Conservation (phyloP, 2,113 vertebrate species). For the Crotophaga sulcirostris region DNA sequence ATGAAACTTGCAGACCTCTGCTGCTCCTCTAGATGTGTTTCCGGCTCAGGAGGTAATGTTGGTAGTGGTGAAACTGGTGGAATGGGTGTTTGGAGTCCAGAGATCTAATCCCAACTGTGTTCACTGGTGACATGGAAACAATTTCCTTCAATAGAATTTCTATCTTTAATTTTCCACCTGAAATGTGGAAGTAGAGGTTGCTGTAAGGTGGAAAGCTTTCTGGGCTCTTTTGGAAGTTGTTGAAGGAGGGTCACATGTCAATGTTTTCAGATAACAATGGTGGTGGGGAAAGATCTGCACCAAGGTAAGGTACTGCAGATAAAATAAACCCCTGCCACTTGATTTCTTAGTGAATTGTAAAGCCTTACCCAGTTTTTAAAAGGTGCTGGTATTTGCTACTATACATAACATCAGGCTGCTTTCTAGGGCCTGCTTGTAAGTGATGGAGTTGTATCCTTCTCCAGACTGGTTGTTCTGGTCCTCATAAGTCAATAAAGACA, state of each 20-base stretch:
- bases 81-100: not conserved
- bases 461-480: not conserved
- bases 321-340: not conserved
- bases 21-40: not conserved
- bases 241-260: not conserved
- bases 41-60: not conserved
- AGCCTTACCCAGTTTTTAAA: not conserved
- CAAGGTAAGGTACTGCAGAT: not conserved
- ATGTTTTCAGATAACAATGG: not conserved
- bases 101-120: not conserved
- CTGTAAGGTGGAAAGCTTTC: not conserved
- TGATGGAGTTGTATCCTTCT: not conserved
- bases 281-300: not conserved
- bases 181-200: not conserved
- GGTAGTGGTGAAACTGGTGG: not conserved
- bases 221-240: not conserved
- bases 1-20: not conserved
- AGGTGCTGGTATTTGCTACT: not conserved
- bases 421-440: not conserved
- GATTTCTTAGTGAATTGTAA: not conserved
- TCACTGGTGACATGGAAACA: not conserved
- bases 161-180: constrained; percentile 21
- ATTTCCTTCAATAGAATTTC: not conserved
- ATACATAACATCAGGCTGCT: not conserved
- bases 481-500: not conserved